These are phyloP conservation scores for Kuschelorhynchus macadamiae DNA, from an alignment of 2,888 invertebrate genomes.

Conservation along the genomic window DNA sequence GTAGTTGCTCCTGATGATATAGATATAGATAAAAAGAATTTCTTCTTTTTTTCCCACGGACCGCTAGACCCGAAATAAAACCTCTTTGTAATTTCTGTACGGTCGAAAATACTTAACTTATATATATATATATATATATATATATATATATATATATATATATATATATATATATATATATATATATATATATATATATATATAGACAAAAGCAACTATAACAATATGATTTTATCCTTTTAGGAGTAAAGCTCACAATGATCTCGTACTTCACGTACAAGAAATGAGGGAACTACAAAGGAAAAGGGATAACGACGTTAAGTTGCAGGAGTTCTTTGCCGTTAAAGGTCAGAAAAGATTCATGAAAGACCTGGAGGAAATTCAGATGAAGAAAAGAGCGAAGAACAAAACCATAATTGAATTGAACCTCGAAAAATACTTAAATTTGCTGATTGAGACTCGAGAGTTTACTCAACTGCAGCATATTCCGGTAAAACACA, in stretches of 20 bases:
- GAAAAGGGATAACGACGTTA: conserved; percentile 86
- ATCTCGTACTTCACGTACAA: conserved; percentile 77
- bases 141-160: too few species aligned
- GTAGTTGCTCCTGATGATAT: too few species aligned
- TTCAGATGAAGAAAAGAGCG: conserved; percentile 79
- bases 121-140: too few species aligned
- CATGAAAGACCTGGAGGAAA: conserved; percentile 81
- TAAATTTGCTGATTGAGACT: conserved; percentile 55
- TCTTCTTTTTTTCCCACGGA: too few species aligned
- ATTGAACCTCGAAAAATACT: conserved; percentile 66
- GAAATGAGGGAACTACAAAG: conserved; percentile 91
- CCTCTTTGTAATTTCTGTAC: too few species aligned
- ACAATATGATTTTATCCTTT: too few species aligned
- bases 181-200: too few species aligned
- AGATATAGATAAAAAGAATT: too few species aligned
- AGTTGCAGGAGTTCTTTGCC: conserved; percentile 87
- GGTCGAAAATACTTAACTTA: too few species aligned
- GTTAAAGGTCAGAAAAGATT: conserved; percentile 87
- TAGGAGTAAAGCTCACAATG: conserved; percentile 81
- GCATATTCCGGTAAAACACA: conserved; percentile 44
- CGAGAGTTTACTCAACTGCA: conserved; percentile 49
- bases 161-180: too few species aligned
- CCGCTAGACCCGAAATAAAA: too few species aligned
- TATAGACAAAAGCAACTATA: too few species aligned
- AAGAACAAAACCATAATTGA: conserved; percentile 78